phyloP scores from a whole-genome alignment of 2,113 vertebrate species.

The Alethe castanea region DNA sequence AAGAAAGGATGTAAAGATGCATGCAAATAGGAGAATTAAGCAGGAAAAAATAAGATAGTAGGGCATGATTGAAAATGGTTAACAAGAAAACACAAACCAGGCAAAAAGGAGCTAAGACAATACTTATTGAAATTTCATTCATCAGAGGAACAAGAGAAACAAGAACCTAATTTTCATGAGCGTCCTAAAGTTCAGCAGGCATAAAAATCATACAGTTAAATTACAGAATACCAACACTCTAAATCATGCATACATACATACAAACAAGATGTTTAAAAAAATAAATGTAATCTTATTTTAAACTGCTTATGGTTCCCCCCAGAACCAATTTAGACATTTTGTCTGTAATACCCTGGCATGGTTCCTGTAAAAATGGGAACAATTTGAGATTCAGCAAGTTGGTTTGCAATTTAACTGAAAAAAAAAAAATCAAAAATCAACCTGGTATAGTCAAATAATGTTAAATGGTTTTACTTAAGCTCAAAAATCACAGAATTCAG shows the following conservation, averaged over 20 bases:
- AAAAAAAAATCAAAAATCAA: neutral
- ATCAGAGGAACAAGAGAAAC: constrained; percentile 45
- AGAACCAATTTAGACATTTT: constrained; percentile 75
- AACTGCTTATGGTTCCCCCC: constrained; percentile 51
- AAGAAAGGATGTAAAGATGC: constrained; percentile 7
- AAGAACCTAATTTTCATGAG: constrained; percentile 62
- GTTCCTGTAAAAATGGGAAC: constrained; percentile 60
- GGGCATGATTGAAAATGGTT: constrained; percentile 16
- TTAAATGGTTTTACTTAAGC: constrained; percentile 49
- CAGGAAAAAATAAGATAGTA: constrained; percentile 8
- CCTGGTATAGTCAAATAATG: constrained; percentile 41
- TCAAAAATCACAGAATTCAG: constrained; percentile 53
- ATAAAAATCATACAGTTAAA: constrained; percentile 72
- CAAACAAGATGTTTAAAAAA: constrained; percentile 74
- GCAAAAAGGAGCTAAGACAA: constrained; percentile 34
- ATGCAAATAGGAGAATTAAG: constrained; percentile 21
- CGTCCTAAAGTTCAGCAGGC: constrained; percentile 54
- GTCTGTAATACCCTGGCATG: constrained; percentile 62
- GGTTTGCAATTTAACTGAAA: constrained; percentile 54
- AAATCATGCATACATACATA: constrained; percentile 75
- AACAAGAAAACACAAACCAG: constrained; percentile 13
- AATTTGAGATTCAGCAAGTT: constrained; percentile 70
- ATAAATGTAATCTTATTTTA: constrained; percentile 74
- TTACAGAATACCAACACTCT: constrained; percentile 66
- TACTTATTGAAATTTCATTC: constrained; percentile 61